phyloP scores from a whole-genome alignment of 2,888 invertebrate species.

The Gymnoscelis rufifasciata region DNA sequence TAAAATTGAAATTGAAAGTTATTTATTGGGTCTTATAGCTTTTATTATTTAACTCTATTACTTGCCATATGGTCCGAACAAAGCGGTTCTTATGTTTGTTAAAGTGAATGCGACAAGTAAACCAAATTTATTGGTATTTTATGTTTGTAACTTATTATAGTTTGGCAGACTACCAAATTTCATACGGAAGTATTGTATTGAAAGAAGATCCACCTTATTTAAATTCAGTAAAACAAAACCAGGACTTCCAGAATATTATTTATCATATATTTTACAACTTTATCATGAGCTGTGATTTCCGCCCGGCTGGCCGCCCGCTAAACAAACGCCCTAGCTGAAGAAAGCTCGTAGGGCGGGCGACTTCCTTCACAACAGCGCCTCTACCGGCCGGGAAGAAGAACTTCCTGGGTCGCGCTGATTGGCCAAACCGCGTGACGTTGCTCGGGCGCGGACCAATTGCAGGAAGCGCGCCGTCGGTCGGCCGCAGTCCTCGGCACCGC shows the following conservation, averaged over 20 bases:
- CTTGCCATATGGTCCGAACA: too few species aligned
- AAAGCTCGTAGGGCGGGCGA: constrained; percentile 76
- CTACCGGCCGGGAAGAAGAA: constrained; percentile 49
- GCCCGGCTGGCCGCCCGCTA: constrained; percentile 56
- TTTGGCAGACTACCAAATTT: constrained; percentile 27
- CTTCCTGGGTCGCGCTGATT: constrained; percentile 48
- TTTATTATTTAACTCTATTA: too few species aligned
- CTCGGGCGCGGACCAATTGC: constrained; percentile 61
- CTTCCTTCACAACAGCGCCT: constrained; percentile 60
- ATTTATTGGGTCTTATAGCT: too few species aligned
- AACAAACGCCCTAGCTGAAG: constrained; percentile 73
- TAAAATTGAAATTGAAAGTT: too few species aligned
- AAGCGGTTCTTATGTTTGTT: background rate
- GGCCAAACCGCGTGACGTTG: constrained; percentile 67
- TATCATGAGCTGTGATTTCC: constrained; percentile 40
- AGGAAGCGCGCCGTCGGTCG: constrained; percentile 60
- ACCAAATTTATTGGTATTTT: constrained; percentile 25
- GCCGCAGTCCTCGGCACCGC: constrained; percentile 75
- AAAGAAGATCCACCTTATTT: background rate
- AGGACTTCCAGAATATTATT: background rate
- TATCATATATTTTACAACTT: background rate
- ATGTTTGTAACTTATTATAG: constrained; percentile 23
- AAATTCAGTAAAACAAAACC: background rate
- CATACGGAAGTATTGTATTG: constrained; percentile 13
- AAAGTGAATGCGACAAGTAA: constrained; percentile 2